A percentile compares a stretch with the other conserved stretches of the same genome.
phyloP scores from a whole-genome alignment of 2,797 vertebrate genomes.

The Champsocephalus gunnari region DNA sequence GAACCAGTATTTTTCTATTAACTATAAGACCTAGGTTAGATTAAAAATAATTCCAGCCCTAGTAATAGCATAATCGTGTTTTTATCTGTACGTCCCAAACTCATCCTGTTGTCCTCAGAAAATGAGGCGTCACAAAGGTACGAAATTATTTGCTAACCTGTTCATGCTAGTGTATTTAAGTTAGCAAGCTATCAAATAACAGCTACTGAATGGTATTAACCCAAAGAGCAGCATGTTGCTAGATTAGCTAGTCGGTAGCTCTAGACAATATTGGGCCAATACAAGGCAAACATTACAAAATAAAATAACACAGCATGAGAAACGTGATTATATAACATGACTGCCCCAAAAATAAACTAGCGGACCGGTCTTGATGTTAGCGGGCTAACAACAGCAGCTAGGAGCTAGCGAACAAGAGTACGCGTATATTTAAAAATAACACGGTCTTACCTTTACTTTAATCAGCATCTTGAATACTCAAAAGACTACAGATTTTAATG shows the following conservation, averaged over 20 bases:
- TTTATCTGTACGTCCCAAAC: too few species aligned
- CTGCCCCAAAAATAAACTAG: not conserved
- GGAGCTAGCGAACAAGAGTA: not conserved
- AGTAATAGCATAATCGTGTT: too few species aligned
- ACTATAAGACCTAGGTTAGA: not conserved
- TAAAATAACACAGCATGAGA: rapidly evolving
- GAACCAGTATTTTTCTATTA: not conserved
- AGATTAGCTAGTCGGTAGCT: not conserved
- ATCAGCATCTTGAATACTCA: conserved; percentile 81
- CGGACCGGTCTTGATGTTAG: conserved; percentile 25
- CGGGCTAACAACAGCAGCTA: conserved; percentile 13
- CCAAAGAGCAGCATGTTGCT: not conserved
- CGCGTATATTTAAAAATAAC: not conserved
- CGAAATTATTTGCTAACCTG: not conserved
- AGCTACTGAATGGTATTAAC: not conserved
- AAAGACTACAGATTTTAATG: not conserved
- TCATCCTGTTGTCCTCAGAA: not conserved
- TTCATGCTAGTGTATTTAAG: not conserved
- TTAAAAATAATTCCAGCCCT: not conserved
- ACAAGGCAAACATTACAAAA: rapidly evolving
- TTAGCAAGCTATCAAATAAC: conserved; percentile 21
- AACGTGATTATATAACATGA: not conserved
- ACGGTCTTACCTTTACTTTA: conserved; percentile 84
- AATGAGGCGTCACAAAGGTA: too few species aligned
- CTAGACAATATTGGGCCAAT: rapidly evolving